Percentiles rank a stretch among this genome's conserved stretches.
phyloP scores from a whole-genome alignment of 2,888 invertebrate species.

The Portevinia maculata region DNA sequence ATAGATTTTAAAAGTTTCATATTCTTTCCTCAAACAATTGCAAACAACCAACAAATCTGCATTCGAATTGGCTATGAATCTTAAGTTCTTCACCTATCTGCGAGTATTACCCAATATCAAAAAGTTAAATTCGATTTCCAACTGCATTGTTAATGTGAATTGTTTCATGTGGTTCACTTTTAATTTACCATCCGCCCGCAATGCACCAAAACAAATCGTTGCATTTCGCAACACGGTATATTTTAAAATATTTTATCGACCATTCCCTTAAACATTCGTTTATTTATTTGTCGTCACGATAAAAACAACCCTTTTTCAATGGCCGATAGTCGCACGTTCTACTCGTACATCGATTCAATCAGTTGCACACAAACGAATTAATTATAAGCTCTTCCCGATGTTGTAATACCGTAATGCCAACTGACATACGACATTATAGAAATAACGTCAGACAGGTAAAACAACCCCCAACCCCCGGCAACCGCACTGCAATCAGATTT shows the following conservation, averaged over 20 bases:
- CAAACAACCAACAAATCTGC: not conserved
- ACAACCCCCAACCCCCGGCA: conserved; percentile 3
- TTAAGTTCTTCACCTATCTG: conserved; percentile 1
- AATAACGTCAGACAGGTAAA: conserved; percentile 42
- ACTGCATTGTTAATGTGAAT: not conserved
- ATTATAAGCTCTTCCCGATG: conserved; percentile 66
- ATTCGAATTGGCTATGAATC: not conserved
- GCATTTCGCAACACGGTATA: conserved; percentile 63
- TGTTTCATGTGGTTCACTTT: conserved; percentile 18
- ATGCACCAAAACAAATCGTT: conserved; percentile 44
- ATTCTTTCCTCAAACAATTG: not conserved
- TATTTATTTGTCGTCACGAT: not conserved
- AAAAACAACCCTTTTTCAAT: conserved; percentile 27
- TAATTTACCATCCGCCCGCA: not conserved
- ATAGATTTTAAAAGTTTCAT: not conserved
- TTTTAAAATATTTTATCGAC: conserved; percentile 63
- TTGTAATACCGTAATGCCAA: conserved; percentile 54
- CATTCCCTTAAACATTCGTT: conserved; percentile 59
- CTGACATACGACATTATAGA: conserved; percentile 15
- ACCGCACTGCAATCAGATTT: not conserved
- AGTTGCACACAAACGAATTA: conserved; percentile 22
- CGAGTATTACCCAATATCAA: not conserved
- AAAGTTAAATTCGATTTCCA: not conserved
- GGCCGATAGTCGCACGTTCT: conserved; percentile 2
- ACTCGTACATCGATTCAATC: conserved; percentile 19